Evolutionary conservation across 2,888 invertebrate species (phyloP).

Genomic region (Adineta ricciae): DNA sequence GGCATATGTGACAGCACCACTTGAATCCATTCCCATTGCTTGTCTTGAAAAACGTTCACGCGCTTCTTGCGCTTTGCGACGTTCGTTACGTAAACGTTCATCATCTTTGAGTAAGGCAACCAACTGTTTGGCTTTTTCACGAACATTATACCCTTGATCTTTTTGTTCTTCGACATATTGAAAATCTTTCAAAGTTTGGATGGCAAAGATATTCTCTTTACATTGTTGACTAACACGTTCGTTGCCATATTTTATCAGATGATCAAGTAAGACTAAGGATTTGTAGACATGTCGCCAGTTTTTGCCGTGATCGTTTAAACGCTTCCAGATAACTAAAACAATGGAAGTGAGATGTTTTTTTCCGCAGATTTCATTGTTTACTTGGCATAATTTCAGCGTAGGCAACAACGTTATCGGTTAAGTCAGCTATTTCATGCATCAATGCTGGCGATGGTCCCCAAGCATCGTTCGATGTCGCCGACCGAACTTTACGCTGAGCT

Average conservation of each 20-base stretch:
- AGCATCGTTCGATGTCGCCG: constrained; percentile 98
- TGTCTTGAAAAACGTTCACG: constrained; percentile 65
- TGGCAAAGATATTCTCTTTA: constrained; percentile 95
- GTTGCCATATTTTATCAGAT: constrained; percentile 55
- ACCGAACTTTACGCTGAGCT: constrained; percentile 96
- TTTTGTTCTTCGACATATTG: constrained; percentile 95
- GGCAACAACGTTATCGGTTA: constrained; percentile 97
- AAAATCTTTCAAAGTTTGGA: constrained; percentile 89
- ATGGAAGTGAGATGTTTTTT: too few relatives aligned
- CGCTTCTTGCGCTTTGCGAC: constrained; percentile 86
- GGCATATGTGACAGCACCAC: constrained; percentile 25
- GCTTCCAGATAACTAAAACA: constrained; percentile 76
- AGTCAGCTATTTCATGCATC: constrained; percentile 97
- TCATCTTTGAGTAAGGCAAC: constrained; percentile 87
- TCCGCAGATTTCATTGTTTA: background rate
- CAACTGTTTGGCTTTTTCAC: constrained; percentile 93
- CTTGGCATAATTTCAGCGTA: constrained; percentile 97
- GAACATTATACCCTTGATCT: constrained; percentile 79
- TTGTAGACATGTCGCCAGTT: constrained; percentile 99
- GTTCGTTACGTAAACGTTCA: constrained; percentile 85
- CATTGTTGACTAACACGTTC: constrained; percentile 82
- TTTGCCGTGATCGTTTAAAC: constrained; percentile 96
- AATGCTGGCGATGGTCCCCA: constrained; percentile 98
- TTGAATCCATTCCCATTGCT: constrained; percentile 43
- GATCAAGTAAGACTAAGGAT: constrained; percentile 79